Base-by-base conservation (phyloP, 2,888 invertebrate genomes). In the Yponomeuta sedellus region DNA sequence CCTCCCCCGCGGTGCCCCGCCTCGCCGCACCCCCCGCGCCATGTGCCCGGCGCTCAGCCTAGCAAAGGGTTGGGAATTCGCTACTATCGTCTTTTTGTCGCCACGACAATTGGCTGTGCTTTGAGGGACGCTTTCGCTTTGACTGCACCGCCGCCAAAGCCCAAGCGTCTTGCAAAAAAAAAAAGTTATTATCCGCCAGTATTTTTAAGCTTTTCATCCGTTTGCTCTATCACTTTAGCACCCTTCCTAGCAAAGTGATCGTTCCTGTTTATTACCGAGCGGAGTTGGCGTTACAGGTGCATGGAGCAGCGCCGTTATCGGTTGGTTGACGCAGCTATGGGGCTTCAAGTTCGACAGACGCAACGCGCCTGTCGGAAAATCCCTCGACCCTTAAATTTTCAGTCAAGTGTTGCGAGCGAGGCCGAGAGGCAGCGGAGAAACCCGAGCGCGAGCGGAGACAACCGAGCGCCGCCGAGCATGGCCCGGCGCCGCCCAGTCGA, bases 401-500 rank as follows among this genome's bases (percentile, higher is more conserved):
- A 86, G 81, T 80, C 79, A 73, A 80, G 68, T 67, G 75, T 73
- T 74, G 74, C 80, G 83, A 83, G 74, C 68, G 73, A 65, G 67
- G 69, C 69, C 82, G 83, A 79, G 74, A 77, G 73, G 71, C 68
- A 71, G 79, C 88, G 89, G 86, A 72, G 69, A 67, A 61, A 66
- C 68, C 74, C 90, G 90, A 88, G 19, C 56, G 12, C 22, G 19
- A 44, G 58, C 72, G 72, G 68, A 34, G 70, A 69, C 72, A 74
- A 73, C 74, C 82, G 82, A 83, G 73, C 69, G 73, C 75, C 77
- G 71, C 78, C 81, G 86, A 88, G 74, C 80, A 79, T 79, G 80
- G 80, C 82, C 78, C 82, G 88, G 88, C 86, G 87, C 90, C 90
- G 90, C 92, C 91, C 88, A 91, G 91, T 92, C 92, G 91, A 91